Evolutionary conservation across 2,113 vertebrate species (phyloP).

Genomic region (Silurus asotus): DNA sequence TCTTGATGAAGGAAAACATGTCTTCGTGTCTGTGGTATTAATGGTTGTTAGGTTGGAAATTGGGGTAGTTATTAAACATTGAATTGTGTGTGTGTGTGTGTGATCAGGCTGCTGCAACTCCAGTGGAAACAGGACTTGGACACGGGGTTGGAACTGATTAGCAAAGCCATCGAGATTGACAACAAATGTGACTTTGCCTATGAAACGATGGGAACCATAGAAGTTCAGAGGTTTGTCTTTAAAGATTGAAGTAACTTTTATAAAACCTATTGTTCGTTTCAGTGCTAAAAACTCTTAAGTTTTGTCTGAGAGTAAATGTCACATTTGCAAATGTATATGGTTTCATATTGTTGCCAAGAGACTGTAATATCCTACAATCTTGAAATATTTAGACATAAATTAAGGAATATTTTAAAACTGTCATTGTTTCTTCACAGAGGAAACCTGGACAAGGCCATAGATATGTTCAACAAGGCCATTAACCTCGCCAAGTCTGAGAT

Average conservation of each 20-base stretch:
- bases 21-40: not conserved
- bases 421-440: conserved; percentile 75
- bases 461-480: conserved; percentile 99
- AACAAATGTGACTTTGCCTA: conserved; percentile 99
- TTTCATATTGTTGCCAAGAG: not conserved
- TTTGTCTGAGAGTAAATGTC: not conserved
- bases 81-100: not conserved
- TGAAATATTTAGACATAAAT: not conserved
- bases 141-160: conserved; percentile 93
- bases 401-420: not conserved
- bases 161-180: conserved; percentile 98
- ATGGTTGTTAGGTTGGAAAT: not conserved
- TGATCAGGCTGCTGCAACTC: conserved; percentile 91
- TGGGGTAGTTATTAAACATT: not conserved
- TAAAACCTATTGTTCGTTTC: too few relatives aligned
- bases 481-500: conserved; percentile 99
- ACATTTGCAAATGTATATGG: not conserved
- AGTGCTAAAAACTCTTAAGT: too few relatives aligned
- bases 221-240: conserved; percentile 90
- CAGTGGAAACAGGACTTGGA: conserved; percentile 99
- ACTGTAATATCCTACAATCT: not conserved
- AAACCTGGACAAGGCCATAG: conserved; percentile 97
- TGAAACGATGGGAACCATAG: conserved; percentile 99
- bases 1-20: not conserved
- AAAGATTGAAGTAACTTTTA: not conserved